These are phyloP conservation scores for Oscheius sp. DNA, from an alignment of 2,888 invertebrate species.

Conservation along the genomic window DNA sequence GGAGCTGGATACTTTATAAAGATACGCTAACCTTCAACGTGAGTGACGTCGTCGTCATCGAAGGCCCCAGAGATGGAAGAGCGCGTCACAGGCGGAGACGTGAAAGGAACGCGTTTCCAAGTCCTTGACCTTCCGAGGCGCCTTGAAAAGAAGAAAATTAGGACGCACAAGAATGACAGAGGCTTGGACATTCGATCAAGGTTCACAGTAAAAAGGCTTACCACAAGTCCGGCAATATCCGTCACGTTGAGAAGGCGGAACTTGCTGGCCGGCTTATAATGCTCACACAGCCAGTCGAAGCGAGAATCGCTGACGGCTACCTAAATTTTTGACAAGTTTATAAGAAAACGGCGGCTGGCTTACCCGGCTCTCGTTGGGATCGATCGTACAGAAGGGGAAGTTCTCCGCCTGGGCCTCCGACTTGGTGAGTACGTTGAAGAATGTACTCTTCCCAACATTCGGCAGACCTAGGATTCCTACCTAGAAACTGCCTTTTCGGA, in stretches of 20 bases:
- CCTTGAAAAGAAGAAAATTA: conserved; percentile 39
- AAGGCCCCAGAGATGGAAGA: conserved; percentile 97
- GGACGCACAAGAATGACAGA: too few species aligned
- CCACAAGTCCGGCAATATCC: conserved; percentile 98
- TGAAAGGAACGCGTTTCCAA: conserved; percentile 99
- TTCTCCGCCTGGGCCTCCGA: conserved; percentile 97
- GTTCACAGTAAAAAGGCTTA: background rate
- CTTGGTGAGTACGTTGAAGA: conserved; percentile 98
- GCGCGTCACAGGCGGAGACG: conserved; percentile 96
- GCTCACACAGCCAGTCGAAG: conserved; percentile 91
- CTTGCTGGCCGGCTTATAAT: conserved; percentile 90
- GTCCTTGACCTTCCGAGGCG: conserved; percentile 95
- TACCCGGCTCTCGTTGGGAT: conserved; percentile 89
- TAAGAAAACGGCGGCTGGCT: background rate
- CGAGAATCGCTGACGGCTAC: conserved; percentile 96
- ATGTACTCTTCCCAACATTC: conserved; percentile 98
- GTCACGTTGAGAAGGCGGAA: conserved; percentile 96
- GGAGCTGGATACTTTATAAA: background rate
- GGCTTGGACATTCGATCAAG: too few species aligned
- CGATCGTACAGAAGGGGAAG: conserved; percentile 99
- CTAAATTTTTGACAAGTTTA: conserved; percentile 75
- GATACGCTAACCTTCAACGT: conserved; percentile 83
- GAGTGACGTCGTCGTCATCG: conserved; percentile 96
- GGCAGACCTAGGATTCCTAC: conserved; percentile 88
- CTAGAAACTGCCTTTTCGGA: conserved; percentile 38